A percentile compares a stretch with the other conserved stretches of the same genome.
These are phyloP conservation scores for Dryococelus australis DNA, from an alignment of 2,888 invertebrate genomes.

Conservation along the genomic window DNA sequence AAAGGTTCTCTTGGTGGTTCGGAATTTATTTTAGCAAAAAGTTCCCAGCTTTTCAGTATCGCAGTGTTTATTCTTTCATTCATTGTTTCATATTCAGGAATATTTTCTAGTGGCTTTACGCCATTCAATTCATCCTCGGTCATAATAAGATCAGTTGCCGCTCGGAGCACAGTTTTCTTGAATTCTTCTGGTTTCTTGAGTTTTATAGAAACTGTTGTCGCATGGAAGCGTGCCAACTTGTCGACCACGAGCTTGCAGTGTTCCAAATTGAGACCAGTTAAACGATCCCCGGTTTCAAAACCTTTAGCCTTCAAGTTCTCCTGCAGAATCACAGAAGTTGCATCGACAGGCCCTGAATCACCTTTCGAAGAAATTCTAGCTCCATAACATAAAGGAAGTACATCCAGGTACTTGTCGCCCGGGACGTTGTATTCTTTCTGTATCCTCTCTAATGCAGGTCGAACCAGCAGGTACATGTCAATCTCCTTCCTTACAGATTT, in stretches of 20 bases:
- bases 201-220: conserved; percentile 65
- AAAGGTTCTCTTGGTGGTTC: conserved; percentile 57
- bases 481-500: conserved; percentile 59
- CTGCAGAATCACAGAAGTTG: conserved; percentile 62
- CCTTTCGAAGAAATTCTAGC: conserved; percentile 56
- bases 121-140: conserved; percentile 34
- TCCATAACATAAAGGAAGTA: conserved; percentile 65
- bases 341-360: conserved; percentile 59
- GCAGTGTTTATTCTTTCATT: conserved; percentile 39
- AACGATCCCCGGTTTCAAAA: conserved; percentile 62
- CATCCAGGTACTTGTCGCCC: conserved; percentile 58
- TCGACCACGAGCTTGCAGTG: conserved; percentile 60
- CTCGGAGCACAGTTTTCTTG: conserved; percentile 54
- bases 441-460: conserved; percentile 61
- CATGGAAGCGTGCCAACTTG: conserved; percentile 66
- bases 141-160: conserved; percentile 36
- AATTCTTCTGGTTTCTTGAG: conserved; percentile 59
- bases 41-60: conserved; percentile 19
- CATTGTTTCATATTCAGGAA: not conserved
- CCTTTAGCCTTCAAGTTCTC: conserved; percentile 65
- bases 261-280: conserved; percentile 61
- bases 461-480: conserved; percentile 62
- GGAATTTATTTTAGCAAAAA: not conserved
- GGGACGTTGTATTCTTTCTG: conserved; percentile 61
- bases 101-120: not conserved